Base-by-base conservation (phyloP, 92 coral and sea anemone species). In the Virgularia gustaviana region DNA sequence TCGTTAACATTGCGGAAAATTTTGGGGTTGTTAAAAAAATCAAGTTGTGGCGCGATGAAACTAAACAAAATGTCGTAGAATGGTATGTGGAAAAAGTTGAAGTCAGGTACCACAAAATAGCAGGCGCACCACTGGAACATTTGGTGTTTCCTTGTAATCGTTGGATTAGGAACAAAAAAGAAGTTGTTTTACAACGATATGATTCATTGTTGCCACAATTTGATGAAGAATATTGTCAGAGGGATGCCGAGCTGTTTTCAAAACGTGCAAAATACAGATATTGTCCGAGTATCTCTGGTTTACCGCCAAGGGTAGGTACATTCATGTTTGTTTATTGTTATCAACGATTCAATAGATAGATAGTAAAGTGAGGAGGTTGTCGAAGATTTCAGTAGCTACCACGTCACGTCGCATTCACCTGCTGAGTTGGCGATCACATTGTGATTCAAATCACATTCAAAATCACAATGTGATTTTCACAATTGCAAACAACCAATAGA, bases 1-100 rank as follows among this genome's bases (percentile, higher is more conserved):
- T 94, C 47, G 51, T 61, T 4, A 71, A 82, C 30, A 66, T 79
- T 27, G 28, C 81, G 1, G 44, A 78, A 9, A 77, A 73, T 42
- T 76, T 89, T 19, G 92, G 91, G 29, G 85, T 88, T 2, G 82
- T 89, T 20, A 65, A 76, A 15, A 94, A 89, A 51, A 54, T 94
- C 6, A 81, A 82, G 71, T 79, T 94, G 1, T 70, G 66, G 44
- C 89, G 99, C 13, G 81, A 87, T 2, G 96, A 94, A 30, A 36
- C 84, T 28, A 86, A 85, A 31, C 80, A 86, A 73, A 84, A 84
- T 43, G 65, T 88, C 56, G 99, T 94, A 2, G 96, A 89, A 3
- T 94, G 99, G 99, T 89, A 87, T 56, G 90, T 94, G 23, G 99
- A 94, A 42, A 87, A 88, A 66, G 84, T 94, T 7, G 94, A 89